Evolutionary conservation across 2,888 invertebrate genomes (phyloP).

Genomic region (Cataglyphis cursor): DNA sequence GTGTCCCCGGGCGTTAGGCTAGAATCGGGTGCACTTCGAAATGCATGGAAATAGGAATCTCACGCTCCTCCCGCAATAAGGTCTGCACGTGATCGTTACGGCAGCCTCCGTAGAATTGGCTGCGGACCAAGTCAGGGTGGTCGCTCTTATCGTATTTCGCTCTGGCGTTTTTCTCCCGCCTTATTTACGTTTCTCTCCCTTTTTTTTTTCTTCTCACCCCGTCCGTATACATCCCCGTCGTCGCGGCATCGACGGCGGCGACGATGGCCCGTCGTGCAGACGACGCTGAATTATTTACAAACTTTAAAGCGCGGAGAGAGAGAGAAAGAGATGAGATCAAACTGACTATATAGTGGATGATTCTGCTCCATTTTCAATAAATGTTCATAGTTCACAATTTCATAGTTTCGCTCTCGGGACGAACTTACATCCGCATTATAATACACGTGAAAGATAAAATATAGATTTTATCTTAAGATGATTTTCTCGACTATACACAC

Average conservation of each 20-base stretch:
- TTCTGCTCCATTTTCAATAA: conserved; percentile 29
- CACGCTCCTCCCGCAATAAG: conserved; percentile 64
- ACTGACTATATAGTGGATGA: conserved; percentile 5
- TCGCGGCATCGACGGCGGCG: conserved; percentile 41
- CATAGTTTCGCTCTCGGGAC: background rate
- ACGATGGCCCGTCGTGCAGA: conserved; percentile 52
- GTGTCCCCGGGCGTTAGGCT: conserved; percentile 52
- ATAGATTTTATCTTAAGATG: background rate
- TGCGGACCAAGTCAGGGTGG: conserved; percentile 55
- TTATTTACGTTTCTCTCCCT: conserved; percentile 38
- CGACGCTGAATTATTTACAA: conserved; percentile 71
- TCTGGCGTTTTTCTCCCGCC: conserved; percentile 45
- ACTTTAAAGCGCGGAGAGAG: conserved; percentile 41
- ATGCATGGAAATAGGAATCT: conserved; percentile 69
- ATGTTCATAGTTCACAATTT: conserved; percentile 40
- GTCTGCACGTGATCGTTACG: conserved; percentile 61
- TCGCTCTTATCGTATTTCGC: conserved; percentile 66
- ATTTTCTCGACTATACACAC: background rate
- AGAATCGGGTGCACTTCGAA: conserved; percentile 43
- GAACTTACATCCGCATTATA: conserved; percentile 32
- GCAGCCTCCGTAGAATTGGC: conserved; percentile 62
- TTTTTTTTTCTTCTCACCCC: background rate
- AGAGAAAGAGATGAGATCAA: conserved; percentile 8
- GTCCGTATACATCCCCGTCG: conserved; percentile 10
- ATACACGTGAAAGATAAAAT: conserved; percentile 1